Evolutionary conservation across 53 echinoderm and acorn worm genomes (phyloP).

Genomic region (Zoroaster sp.): DNA sequence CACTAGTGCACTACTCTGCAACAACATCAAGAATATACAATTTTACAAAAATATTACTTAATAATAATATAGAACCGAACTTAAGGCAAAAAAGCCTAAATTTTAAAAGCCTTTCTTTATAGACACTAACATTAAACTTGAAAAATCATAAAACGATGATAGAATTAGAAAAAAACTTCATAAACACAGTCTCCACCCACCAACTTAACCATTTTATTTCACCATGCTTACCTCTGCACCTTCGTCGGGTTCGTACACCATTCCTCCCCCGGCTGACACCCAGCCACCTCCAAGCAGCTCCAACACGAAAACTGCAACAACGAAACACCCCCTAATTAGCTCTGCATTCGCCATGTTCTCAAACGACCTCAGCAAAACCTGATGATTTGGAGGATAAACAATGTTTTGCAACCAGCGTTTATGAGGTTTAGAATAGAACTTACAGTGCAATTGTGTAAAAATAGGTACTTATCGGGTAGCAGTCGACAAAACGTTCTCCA

Average conservation of each 20-base stretch:
- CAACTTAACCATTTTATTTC: background rate
- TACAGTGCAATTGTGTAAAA: background rate
- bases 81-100: background rate
- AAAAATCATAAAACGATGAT: background rate
- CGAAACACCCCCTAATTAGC: background rate
- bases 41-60: too few species aligned
- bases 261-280: constrained; percentile 37
- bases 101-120: background rate
- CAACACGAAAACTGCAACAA: background rate
- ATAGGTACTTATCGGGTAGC: background rate
- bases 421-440: background rate
- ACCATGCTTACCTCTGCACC: constrained; percentile 40
- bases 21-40: too few species aligned
- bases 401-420: background rate
- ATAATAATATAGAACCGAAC: background rate
- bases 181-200: background rate
- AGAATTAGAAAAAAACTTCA: background rate
- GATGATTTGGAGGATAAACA: background rate
- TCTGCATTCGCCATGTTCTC: background rate
- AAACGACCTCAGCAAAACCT: background rate
- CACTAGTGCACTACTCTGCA: too few species aligned
- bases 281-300: background rate
- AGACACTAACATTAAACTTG: background rate
- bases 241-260: constrained; percentile 34
- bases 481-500: background rate